These are phyloP conservation scores for Gymnorhina tibicen DNA, from an alignment of 2,113 vertebrate genomes.

Conservation along the genomic window DNA sequence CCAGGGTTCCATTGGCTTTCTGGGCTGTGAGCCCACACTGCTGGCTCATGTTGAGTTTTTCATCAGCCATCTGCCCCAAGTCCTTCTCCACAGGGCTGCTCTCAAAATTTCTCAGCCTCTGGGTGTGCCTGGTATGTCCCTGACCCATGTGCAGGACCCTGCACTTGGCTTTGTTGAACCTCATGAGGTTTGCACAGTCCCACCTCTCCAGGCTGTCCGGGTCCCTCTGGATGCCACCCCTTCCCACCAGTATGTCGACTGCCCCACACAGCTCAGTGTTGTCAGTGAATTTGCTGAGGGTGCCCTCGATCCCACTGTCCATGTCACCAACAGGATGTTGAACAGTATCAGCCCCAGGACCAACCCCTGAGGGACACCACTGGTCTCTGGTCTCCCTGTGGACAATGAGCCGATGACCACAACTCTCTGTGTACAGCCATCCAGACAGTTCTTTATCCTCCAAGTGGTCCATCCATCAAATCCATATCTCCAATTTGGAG, in stretches of 20 bases:
- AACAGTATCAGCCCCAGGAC: neutral
- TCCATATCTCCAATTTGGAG: neutral
- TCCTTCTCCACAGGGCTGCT: neutral
- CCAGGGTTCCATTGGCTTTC: neutral
- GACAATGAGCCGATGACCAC: neutral
- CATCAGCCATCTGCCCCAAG: neutral
- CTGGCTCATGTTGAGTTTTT: neutral
- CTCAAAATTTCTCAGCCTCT: neutral
- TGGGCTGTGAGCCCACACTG: neutral
- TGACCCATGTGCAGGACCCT: neutral
- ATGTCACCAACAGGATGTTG: neutral
- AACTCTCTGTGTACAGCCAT: too few relatives aligned
- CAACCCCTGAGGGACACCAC: neutral
- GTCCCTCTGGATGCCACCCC: neutral
- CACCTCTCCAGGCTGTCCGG: neutral
- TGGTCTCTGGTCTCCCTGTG: neutral
- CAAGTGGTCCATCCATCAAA: neutral
- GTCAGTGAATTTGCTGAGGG: neutral
- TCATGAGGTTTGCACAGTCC: neutral
- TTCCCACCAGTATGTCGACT: fast-evolving
- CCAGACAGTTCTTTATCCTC: neutral
- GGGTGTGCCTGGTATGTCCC: neutral
- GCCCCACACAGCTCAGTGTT: fast-evolving
- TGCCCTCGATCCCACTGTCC: neutral
- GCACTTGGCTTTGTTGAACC: neutral